Base-by-base conservation (phyloP, 2,888 invertebrate species). In the Tromatobia lineatoria region DNA sequence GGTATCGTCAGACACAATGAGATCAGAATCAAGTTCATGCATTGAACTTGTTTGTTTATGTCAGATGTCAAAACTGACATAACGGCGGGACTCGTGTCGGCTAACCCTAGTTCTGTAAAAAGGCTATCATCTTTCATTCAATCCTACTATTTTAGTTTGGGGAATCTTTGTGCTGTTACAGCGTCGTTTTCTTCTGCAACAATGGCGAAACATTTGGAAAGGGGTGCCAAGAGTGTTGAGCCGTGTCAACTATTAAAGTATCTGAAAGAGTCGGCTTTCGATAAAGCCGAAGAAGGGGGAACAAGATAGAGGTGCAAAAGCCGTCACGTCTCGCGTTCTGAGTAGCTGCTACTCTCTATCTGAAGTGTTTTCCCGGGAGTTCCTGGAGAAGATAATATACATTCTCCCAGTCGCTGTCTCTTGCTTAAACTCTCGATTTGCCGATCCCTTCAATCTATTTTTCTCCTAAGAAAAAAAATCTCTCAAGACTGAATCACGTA, bases 401-500 rank as follows among this genome's bases (percentile, higher is more conserved):
- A 47, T 66, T 38, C 66, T 66, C 47, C 25, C 6, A 7, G 45
- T 23, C 20, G 15, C 23, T 13, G 45, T 15, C 8, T 25, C 45
- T 66, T 47, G 47, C 50, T 75, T 50, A 64, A 50, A 50, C 50
- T 47, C 74, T 42, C 47, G 78, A 70, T 78, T 78, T 50, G 73
- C 50, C 47, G 77, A 82, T 70, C 42, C 50, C 78, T 77, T 71
- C 64, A 52, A 78, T 50, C 74, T 75, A 42, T 57, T 69, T 64
- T 74, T 70, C 81, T 74, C 70, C n/a, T 29, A 74, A 71, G 78
- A 70, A 74, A 84, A 75, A 69, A 57, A 70, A 74, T 47, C 81
- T 78, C 70, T 70, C 70, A 70, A 74, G 84, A 84, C 84, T 81
- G 78, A 84, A 84, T 84, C 84, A 84, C 75, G 34, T 64, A 84